Base-by-base conservation (phyloP, 1,140 invertebrate species). In the Anagrus nilaparvatae region DNA sequence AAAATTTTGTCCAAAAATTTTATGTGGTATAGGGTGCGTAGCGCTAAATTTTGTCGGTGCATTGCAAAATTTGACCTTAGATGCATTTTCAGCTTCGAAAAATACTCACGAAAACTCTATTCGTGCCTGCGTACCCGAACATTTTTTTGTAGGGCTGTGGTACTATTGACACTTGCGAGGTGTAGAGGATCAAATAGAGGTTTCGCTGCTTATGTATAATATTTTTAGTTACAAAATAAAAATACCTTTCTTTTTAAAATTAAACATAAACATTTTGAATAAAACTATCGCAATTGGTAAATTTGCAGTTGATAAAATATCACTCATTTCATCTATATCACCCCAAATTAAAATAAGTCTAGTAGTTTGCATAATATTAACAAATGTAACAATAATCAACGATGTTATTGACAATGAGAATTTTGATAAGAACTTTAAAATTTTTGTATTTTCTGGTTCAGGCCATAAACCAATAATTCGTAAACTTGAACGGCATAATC, bases 251-350 rank as follows among this genome's bases (percentile, higher is more conserved):
- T 24, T 49, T 9, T 45, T 16, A 9, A 2, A 36, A 19, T 17
- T 12, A 29, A 43, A 41, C 5, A 45, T 21, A 2, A 40, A 9
- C 35, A 40, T 43, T 40, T 46, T 49, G 12, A 45, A n/a, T 4
- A 46, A 14, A 1, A 16, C 23, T 5, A 43, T 32, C 10, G 27
- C n/a, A 17, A 49, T 40, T 14, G 40, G 35, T 32, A 49, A 40
- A 36, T 46, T 43, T 5, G 47, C 43, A n/a, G 31, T 40, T 7
- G 40, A 38, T 23, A 49, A 27, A 37, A 40, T 49, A 27, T 49
- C 40, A 8, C 18, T 23, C 36, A 49, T 43, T 21, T 30, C 1
- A 23, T 21, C 13, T 10, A 49, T 28, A 25, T 49, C 37, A 1
- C 43, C 43, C 47, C 47, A 46, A 17, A 46, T 40, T 9, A 43